These are phyloP conservation scores for Suncus etruscus DNA, from an alignment of 2,113 vertebrate genomes.

Conservation along the genomic window DNA sequence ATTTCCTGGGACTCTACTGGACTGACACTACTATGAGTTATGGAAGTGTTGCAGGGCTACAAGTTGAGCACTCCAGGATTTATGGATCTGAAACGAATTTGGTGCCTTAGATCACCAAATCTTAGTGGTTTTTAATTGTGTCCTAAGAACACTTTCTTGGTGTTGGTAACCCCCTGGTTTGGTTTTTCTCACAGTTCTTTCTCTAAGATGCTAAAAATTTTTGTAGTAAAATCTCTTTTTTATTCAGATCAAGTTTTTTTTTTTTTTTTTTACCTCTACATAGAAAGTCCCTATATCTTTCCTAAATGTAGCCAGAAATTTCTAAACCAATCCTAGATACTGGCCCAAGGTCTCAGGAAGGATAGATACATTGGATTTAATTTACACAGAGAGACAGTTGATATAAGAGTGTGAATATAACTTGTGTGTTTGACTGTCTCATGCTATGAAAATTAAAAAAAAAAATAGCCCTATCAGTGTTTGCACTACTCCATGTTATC, in stretches of 20 bases:
- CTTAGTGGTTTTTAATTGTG: no score
- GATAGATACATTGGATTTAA: no score
- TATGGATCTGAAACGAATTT: no score
- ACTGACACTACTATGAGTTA: no score
- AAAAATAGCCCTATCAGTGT: not conserved
- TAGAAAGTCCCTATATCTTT: not conserved
- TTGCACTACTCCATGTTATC: not conserved
- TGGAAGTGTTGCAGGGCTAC: no score
- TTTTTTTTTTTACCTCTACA: not conserved
- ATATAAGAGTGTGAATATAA: not conserved
- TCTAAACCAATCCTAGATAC: not conserved
- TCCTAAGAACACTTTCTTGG: no score
- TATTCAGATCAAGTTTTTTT: not conserved
- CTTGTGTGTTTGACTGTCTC: not conserved
- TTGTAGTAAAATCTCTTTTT: not conserved
- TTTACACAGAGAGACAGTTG: no score
- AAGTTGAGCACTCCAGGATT: no score
- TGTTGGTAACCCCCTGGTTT: not conserved
- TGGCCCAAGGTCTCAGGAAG: slow-evolving; percentile 2
- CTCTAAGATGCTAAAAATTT: slow-evolving; percentile 19
- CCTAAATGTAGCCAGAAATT: not conserved
- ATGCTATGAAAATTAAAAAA: not conserved
- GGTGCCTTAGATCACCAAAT: no score
- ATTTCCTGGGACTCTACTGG: no score
- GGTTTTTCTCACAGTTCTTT: not conserved